Conservation (phyloP, 2,113 vertebrate genomes). For the Phyllopteryx taeniolatus region DNA sequence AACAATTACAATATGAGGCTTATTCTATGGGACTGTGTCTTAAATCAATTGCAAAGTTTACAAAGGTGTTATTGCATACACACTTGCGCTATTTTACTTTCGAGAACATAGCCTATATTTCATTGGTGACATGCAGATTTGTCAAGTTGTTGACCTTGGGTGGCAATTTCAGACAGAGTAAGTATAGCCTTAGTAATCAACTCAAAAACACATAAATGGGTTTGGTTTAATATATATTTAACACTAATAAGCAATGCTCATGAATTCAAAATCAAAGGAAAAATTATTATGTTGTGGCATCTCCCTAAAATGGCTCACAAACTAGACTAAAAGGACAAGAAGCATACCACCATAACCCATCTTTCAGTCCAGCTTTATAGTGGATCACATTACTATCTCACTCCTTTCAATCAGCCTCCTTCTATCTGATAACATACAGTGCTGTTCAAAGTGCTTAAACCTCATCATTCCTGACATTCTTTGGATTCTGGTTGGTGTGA, state of each 20-base stretch:
- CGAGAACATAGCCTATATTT: slow-evolving; percentile 1
- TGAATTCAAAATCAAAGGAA: slow-evolving; percentile 2
- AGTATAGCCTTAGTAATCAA: neutral
- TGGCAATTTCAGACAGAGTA: neutral
- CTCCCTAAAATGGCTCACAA: slow-evolving; percentile 16
- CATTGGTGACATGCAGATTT: neutral
- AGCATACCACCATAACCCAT: neutral
- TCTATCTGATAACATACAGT: slow-evolving; percentile 62
- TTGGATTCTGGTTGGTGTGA: slow-evolving; percentile 62
- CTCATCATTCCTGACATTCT: slow-evolving; percentile 67
- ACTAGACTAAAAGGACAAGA: slow-evolving; percentile 33
- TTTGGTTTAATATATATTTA: neutral
- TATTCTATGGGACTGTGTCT: neutral
- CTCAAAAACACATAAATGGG: neutral
- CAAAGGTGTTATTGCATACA: slow-evolving; percentile 15
- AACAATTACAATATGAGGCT: neutral
- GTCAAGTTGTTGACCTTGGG: neutral
- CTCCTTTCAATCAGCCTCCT: slow-evolving; percentile 36
- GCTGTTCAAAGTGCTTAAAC: slow-evolving; percentile 60
- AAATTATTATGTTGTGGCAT: slow-evolving; percentile 29
- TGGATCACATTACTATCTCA: slow-evolving; percentile 37
- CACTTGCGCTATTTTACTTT: slow-evolving; percentile 6
- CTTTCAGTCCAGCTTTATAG: slow-evolving; percentile 28
- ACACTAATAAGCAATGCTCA: neutral
- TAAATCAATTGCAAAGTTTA: neutral